A percentile compares a stretch with the other conserved stretches of the same genome.
phyloP scores from a whole-genome alignment of 2,113 vertebrate genomes.

The Apteryx mantelli region DNA sequence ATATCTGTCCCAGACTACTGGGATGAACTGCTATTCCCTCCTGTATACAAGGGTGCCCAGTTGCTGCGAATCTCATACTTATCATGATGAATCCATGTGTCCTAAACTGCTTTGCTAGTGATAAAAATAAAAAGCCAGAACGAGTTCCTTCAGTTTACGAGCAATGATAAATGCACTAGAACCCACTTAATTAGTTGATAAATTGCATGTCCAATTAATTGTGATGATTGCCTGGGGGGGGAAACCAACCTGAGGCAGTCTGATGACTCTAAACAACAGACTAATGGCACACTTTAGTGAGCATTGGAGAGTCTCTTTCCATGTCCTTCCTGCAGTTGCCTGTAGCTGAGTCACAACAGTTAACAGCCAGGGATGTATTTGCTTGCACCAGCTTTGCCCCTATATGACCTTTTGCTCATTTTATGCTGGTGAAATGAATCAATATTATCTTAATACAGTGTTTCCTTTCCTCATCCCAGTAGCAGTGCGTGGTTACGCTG shows the following conservation, averaged over 20 bases:
- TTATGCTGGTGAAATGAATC: conserved; percentile 31
- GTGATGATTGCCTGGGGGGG: conserved; percentile 53
- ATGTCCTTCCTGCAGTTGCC: background rate
- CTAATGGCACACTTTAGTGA: conserved; percentile 11
- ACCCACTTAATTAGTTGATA: conserved; percentile 66
- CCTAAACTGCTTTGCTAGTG: background rate
- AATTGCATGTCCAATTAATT: conserved; percentile 66
- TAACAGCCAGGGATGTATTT: background rate
- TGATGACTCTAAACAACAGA: conserved; percentile 12
- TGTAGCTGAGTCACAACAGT: background rate
- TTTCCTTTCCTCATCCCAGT: background rate
- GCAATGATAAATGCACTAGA: conserved; percentile 34
- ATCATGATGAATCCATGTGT: background rate
- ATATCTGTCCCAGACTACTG: background rate
- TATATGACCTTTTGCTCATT: background rate
- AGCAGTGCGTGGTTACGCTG: background rate
- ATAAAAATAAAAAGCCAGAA: conserved; percentile 18
- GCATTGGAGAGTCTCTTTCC: background rate
- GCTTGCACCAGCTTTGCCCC: background rate
- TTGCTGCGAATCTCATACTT: background rate
- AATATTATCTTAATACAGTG: conserved; percentile 13
- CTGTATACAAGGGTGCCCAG: background rate
- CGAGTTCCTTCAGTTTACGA: conserved; percentile 5
- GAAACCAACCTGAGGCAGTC: background rate
- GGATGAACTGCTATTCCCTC: background rate